phyloP scores from a whole-genome alignment of 2,113 vertebrate genomes.

The Platichthys flesus region DNA sequence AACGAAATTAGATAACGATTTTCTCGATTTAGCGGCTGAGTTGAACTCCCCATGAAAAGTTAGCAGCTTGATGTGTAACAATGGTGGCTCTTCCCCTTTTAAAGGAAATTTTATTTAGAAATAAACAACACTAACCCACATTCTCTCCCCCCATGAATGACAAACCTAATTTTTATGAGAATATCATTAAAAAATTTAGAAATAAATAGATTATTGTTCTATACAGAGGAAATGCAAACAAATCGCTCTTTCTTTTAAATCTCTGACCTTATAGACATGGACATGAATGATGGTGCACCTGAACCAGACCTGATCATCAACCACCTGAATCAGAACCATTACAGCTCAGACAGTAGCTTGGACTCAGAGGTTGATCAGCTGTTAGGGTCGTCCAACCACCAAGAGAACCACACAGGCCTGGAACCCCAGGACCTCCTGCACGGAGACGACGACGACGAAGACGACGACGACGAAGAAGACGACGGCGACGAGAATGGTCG shows the following conservation, averaged over 20 bases:
- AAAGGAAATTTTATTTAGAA: no score
- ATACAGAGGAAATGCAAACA: not conserved
- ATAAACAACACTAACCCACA: no score
- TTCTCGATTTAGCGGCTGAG: no score
- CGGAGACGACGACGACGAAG: slow-evolving; percentile 72
- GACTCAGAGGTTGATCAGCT: slow-evolving; percentile 64
- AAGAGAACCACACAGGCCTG: slow-evolving; percentile 62
- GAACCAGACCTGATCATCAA: slow-evolving; percentile 86
- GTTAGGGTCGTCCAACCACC: slow-evolving; percentile 32
- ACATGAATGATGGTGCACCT: slow-evolving; percentile 73
- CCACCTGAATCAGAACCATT: slow-evolving; percentile 85
- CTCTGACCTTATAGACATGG: slow-evolving; percentile 73
- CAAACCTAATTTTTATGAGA: no score
- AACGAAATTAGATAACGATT: no score
- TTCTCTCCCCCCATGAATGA: no score
- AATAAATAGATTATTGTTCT: no score
- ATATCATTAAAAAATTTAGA: no score
- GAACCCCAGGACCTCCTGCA: slow-evolving; percentile 16
- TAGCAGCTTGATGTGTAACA: no score
- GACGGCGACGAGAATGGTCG: slow-evolving; percentile 80
- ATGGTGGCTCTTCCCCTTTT: no score
- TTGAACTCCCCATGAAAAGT: no score
- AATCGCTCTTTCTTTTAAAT: not conserved
- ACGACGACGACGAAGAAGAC: slow-evolving; percentile 67
- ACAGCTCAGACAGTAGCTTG: slow-evolving; percentile 58